Base-by-base conservation (phyloP, 2,113 vertebrate species). In the Melanostigma gelatinosum region DNA sequence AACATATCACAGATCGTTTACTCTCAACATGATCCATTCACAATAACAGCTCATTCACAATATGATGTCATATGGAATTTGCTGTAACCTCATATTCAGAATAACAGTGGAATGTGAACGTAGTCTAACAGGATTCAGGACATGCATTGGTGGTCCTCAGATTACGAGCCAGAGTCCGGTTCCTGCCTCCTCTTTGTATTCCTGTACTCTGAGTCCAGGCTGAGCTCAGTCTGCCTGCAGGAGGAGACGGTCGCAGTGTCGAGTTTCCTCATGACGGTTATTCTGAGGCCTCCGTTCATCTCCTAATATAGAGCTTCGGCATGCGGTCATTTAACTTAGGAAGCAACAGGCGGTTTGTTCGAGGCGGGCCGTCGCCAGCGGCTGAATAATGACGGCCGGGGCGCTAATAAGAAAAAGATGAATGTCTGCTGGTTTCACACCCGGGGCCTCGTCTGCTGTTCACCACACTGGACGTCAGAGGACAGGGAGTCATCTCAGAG, bases 261-360 rank as follows among this genome's bases (percentile, higher is more conserved):
- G 67, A 58, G 80, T 89, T 85, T 85, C 88, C 67, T 79, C 42
- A 18, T 87, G 85, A 90, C 69, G 67, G 86, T 90, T 93, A 92
- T 90, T 92, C 88, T 89, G 38, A 91, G 91, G 87, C 72, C 84
- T 82, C 62, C 52, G 69, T 72, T 63, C 79, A 54, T 82, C 72
- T 91, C 90, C 90, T 89, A 88, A 93, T 91, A 91, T 91, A 89
- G 90, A 87, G 80, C 68, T 79, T 67, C 63, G 36, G 73, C 82
- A 8, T 36, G 76, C 2, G 40, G 55, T 22, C 63, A 15, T 77
- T 88, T 79, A 75, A 76, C 65, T 63, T 34, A 62, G 83, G 82
- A 83, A 85, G 85, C 83, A 74, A 54, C 71, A 8, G 54, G 69
- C 42, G 11, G 50, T 80, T 72, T 64, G 81, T 80, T 71, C 24